Conservation (phyloP, 2,113 vertebrate species). For the Chrysochloris asiatica region DNA sequence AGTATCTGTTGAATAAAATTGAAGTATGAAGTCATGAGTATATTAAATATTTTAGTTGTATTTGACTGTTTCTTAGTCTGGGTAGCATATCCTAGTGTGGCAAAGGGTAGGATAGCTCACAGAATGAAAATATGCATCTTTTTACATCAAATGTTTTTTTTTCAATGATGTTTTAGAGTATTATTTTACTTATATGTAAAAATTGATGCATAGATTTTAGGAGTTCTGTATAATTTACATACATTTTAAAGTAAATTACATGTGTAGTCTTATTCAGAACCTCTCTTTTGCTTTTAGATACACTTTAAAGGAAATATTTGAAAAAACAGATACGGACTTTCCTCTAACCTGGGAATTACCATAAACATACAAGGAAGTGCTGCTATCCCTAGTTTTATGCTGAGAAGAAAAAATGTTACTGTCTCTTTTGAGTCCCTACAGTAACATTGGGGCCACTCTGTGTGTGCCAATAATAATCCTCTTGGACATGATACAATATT, state of each 20-base stretch:
- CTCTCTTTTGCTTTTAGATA: constrained; percentile 17
- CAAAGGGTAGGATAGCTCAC: not conserved
- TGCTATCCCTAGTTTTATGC: not conserved
- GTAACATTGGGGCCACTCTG: not conserved
- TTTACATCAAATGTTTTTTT: not conserved
- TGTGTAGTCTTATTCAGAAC: not conserved
- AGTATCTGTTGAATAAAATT: not conserved
- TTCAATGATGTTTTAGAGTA: not conserved
- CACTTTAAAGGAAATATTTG: constrained; percentile 37
- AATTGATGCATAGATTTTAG: constrained; percentile 31
- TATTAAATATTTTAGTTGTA: too few species aligned
- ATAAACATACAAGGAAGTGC: not conserved
- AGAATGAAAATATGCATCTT: not conserved
- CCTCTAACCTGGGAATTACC: not conserved
- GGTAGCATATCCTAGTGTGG: too few species aligned
- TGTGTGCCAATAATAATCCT: not conserved
- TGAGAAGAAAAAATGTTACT: not conserved
- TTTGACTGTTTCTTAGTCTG: too few species aligned
- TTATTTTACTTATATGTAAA: constrained; percentile 1
- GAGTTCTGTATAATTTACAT: not conserved
- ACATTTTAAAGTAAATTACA: not conserved
- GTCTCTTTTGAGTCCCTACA: not conserved
- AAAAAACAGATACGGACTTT: constrained; percentile 22
- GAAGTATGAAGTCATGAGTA: too few species aligned
- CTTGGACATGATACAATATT: not conserved